Evolutionary conservation across 2,797 vertebrate species (phyloP).

Genomic region (Phaenicophaeus curvirostris): DNA sequence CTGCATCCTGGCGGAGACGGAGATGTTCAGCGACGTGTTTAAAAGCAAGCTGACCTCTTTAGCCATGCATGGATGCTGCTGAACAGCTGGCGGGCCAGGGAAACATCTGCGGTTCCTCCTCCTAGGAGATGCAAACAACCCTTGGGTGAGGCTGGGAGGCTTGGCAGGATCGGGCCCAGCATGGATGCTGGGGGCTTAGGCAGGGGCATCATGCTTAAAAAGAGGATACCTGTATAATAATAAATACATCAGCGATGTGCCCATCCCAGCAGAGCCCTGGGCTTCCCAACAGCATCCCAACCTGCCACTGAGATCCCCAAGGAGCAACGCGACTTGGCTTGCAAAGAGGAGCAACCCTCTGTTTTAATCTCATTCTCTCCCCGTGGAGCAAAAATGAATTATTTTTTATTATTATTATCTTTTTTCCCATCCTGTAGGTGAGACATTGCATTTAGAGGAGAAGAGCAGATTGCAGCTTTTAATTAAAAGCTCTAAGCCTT

Average conservation of each 20-base stretch:
- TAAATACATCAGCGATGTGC: accelerated
- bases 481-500: conserved; percentile 19
- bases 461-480: conserved; percentile 9
- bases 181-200: not conserved
- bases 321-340: accelerated
- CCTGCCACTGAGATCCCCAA: not conserved
- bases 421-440: not conserved
- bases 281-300: not conserved
- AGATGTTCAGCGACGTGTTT: not conserved
- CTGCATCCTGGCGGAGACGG: not conserved
- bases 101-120: not conserved
- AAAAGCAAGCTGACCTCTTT: conserved; percentile 19
- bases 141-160: not conserved
- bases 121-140: not conserved
- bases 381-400: not conserved
- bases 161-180: not conserved
- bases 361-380: not conserved
- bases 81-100: not conserved
- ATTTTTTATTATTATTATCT: too few species aligned
- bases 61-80: not conserved
- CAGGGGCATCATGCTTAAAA: not conserved
- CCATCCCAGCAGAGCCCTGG: accelerated
- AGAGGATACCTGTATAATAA: not conserved
- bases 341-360: not conserved
- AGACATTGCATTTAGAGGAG: not conserved